Percentiles rank a stretch among this genome's conserved stretches.
These are phyloP conservation scores for Polyergus mexicanus DNA, from an alignment of 1,140 invertebrate genomes.

Conservation along the genomic window DNA sequence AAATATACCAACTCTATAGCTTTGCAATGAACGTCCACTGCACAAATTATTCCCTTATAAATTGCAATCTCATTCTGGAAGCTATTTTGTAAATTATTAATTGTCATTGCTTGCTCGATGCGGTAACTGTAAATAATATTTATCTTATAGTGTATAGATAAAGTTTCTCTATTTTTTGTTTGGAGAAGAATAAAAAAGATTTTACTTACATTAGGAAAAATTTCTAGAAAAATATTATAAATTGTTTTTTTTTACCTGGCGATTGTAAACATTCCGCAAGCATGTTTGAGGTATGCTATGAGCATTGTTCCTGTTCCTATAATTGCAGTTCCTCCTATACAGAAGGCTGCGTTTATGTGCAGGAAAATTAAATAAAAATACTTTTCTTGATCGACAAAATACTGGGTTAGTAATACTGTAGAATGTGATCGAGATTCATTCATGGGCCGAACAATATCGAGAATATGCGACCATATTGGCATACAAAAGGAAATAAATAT, in stretches of 20 bases:
- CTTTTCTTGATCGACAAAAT: conserved; percentile 2
- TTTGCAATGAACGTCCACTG: conserved; percentile 3
- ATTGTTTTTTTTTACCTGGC: conserved; percentile 5
- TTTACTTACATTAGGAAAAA: too few relatives aligned
- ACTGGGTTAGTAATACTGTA: too few relatives aligned
- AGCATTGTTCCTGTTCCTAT: not conserved
- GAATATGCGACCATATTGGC: not conserved
- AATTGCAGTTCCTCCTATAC: not conserved
- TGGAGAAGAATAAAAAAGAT: not conserved
- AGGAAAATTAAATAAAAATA: not conserved
- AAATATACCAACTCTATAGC: conserved; percentile 20
- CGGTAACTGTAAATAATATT: conserved; percentile 1
- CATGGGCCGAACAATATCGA: not conserved
- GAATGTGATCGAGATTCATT: conserved; percentile 13
- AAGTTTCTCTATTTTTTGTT: not conserved
- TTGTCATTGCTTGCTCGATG: not conserved
- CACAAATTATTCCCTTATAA: not conserved
- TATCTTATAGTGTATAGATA: not conserved
- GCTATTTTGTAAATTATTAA: not conserved
- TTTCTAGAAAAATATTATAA: not conserved
- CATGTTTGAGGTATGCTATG: not conserved
- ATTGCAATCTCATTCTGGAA: not conserved
- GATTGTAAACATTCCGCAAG: conserved; percentile 16
- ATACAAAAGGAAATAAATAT: not conserved
- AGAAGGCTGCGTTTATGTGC: not conserved